Conservation (phyloP, 2,888 invertebrate genomes). For the Pandemis cinnamomeana region DNA sequence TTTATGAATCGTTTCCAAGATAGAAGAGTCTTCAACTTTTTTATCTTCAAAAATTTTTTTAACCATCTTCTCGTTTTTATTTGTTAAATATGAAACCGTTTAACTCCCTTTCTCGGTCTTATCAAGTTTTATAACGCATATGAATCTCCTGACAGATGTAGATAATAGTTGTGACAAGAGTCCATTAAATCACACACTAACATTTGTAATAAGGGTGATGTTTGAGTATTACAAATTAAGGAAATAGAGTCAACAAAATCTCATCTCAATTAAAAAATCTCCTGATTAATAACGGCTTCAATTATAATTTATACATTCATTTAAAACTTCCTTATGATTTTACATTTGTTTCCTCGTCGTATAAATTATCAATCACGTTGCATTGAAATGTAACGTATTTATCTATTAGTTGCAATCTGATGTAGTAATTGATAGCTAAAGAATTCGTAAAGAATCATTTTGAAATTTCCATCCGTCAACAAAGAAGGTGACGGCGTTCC, state of each 20-base stretch:
- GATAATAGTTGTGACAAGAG: no score
- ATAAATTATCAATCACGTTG: conserved; percentile 26
- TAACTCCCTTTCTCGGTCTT: no score
- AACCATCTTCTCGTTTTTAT: no score
- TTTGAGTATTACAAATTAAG: not conserved
- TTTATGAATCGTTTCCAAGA: no score
- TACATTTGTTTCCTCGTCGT: conserved; percentile 20
- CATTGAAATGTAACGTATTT: conserved; percentile 10
- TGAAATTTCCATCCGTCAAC: not conserved
- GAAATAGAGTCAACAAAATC: conserved; percentile 6
- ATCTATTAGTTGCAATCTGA: not conserved
- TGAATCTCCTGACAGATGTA: no score
- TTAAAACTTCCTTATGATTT: conserved; percentile 27
- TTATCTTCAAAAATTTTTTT: no score
- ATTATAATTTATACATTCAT: conserved; percentile 10
- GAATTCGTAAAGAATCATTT: not conserved
- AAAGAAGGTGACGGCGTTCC: no score
- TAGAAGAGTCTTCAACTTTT: no score
- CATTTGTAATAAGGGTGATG: no score
- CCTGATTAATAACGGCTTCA: not conserved
- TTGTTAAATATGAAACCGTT: no score
- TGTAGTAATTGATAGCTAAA: not conserved
- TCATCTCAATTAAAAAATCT: conserved; percentile 15
- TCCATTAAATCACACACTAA: no score
- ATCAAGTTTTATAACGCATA: no score